Conservation (phyloP, 2,888 invertebrate genomes). For the Chymomyza amoena region DNA sequence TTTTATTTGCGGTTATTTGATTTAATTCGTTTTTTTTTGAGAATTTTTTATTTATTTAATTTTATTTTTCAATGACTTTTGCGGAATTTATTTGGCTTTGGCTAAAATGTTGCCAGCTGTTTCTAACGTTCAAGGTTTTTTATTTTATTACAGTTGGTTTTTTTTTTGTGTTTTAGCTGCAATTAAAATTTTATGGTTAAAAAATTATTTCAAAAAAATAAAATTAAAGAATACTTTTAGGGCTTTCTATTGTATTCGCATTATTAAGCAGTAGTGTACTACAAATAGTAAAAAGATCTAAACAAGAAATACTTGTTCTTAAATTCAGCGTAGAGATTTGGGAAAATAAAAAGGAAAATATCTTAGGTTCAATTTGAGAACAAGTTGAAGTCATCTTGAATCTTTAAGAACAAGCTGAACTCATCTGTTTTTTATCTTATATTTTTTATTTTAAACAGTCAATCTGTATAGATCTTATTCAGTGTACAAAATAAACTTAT, state of each 20-base stretch:
- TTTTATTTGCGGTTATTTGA: slow-evolving; percentile 23
- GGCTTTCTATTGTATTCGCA: neutral
- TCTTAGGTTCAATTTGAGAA: too few relatives aligned
- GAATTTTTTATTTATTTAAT: slow-evolving; percentile 4
- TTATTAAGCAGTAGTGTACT: too few relatives aligned
- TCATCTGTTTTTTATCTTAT: too few relatives aligned
- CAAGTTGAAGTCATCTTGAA: too few relatives aligned
- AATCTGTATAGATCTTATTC: too few relatives aligned
- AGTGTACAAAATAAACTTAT: too few relatives aligned
- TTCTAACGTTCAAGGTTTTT: neutral
- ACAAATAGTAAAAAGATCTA: too few relatives aligned
- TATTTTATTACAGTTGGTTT: neutral
- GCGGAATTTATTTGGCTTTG: slow-evolving; percentile 2
- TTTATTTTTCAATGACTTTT: neutral
- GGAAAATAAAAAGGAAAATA: too few relatives aligned
- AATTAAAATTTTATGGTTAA: neutral
- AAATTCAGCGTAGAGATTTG: too few relatives aligned
- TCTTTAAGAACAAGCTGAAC: too few relatives aligned
- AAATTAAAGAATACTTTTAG: neutral
- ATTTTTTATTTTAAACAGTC: too few relatives aligned
- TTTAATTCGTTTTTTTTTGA: slow-evolving; percentile 2
- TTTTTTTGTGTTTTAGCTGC: neutral
- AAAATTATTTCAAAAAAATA: neutral
- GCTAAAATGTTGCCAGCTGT: slow-evolving; percentile 12
- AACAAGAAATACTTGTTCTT: too few relatives aligned